Conservation (phyloP, 2,797 vertebrate species). For the Selene dorsalis region DNA sequence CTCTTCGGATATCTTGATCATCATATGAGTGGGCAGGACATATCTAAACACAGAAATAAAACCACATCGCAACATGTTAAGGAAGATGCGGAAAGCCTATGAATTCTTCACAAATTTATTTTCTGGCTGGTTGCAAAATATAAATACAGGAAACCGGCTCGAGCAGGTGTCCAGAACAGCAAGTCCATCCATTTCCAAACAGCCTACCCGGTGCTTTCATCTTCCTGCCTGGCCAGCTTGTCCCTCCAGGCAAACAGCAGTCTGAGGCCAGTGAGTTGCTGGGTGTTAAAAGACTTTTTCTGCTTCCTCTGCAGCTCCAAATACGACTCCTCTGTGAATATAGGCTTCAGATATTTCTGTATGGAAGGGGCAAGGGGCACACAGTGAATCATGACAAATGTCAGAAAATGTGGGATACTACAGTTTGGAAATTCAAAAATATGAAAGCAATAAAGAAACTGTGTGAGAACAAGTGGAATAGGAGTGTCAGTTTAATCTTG, state of each 20-base stretch:
- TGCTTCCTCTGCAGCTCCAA: constrained; percentile 93
- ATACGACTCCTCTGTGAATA: constrained; percentile 95
- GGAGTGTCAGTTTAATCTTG: constrained; percentile 28
- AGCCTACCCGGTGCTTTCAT: constrained; percentile 95
- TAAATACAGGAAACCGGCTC: constrained; percentile 49
- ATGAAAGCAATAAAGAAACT: neutral
- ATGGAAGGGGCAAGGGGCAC: neutral
- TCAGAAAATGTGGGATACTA: constrained; percentile 17
- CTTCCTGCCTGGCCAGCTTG: constrained; percentile 91
- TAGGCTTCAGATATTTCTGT: constrained; percentile 95
- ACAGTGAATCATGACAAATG: constrained; percentile 16
- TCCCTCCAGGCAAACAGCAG: constrained; percentile 95
- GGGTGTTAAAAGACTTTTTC: constrained; percentile 93
- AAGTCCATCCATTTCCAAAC: constrained; percentile 55
- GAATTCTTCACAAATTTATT: constrained; percentile 11
- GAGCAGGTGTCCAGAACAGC: constrained; percentile 46
- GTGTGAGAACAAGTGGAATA: neutral
- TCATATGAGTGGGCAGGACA: constrained; percentile 95
- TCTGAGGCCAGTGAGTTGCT: constrained; percentile 93
- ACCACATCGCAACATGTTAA: neutral
- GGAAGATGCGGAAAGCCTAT: neutral
- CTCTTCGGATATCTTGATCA: constrained; percentile 93
- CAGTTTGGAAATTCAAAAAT: constrained; percentile 14
- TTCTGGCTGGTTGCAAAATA: constrained; percentile 16
- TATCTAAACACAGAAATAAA: constrained; percentile 83